Evolutionary conservation across 2,797 vertebrate genomes (phyloP).

Genomic region (Picus viridis): DNA sequence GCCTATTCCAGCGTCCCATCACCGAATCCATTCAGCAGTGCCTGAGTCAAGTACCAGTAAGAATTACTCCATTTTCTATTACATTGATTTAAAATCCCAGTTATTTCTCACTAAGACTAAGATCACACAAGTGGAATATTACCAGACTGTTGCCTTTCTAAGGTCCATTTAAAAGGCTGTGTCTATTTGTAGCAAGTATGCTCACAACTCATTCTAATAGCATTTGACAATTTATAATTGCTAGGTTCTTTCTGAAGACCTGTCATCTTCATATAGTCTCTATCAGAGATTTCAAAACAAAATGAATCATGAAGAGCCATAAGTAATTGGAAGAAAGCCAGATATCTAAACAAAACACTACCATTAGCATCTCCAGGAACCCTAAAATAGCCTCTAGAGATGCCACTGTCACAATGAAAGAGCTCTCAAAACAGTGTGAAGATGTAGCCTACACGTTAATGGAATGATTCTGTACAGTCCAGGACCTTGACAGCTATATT

Average conservation of each 20-base stretch:
- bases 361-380: neutral
- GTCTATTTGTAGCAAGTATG: constrained; percentile 15
- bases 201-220: constrained; percentile 31
- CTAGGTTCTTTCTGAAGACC: constrained; percentile 46
- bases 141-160: neutral
- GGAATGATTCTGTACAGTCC: neutral
- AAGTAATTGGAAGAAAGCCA: constrained; percentile 64
- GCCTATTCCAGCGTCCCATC: too few relatives aligned
- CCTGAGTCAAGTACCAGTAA: neutral
- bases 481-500: neutral
- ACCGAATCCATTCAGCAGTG: neutral
- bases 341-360: constrained; percentile 40
- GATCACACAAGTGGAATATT: neutral
- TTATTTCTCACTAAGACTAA: constrained; percentile 14
- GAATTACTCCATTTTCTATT: neutral
- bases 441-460: neutral
- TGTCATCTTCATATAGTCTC: constrained; percentile 40
- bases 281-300: constrained; percentile 57
- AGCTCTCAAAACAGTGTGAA: constrained; percentile 37
- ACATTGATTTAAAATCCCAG: neutral
- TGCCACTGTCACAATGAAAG: neutral
- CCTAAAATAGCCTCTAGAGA: constrained; percentile 45
- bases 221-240: constrained; percentile 56
- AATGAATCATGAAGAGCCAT: constrained; percentile 56
- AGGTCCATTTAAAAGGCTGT: constrained; percentile 9